Evolutionary conservation across 2,888 invertebrate genomes (phyloP).

Genomic region (Zaprionus lineosus): DNA sequence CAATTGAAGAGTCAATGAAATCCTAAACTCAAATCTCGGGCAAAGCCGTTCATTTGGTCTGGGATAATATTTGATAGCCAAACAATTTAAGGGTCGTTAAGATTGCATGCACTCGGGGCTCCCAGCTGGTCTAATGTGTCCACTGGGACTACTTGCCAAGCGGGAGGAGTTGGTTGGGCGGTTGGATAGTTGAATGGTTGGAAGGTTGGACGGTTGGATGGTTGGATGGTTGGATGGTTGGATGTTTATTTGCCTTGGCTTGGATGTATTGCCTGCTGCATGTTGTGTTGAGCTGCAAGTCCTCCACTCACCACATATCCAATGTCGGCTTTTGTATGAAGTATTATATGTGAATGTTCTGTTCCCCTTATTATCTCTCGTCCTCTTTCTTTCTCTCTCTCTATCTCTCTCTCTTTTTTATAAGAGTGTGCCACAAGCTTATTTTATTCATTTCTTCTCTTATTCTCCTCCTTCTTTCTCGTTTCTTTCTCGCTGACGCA

Average conservation of each 20-base stretch:
- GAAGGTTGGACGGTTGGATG: neutral
- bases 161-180: too few species aligned
- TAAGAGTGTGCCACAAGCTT: too few species aligned
- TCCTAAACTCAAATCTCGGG: neutral
- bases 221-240: neutral
- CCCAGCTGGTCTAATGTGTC: conserved; percentile 3
- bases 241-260: neutral
- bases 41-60: conserved; percentile 12
- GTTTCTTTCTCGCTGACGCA: conserved; percentile 42
- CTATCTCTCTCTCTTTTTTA: conserved; percentile 18
- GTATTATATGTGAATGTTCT: neutral
- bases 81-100: neutral
- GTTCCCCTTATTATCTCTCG: conserved; percentile 1
- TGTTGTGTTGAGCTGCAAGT: conserved; percentile 30
- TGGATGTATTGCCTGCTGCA: conserved; percentile 46
- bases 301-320: conserved; percentile 27
- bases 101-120: conserved; percentile 24
- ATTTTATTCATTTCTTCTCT: too few species aligned
- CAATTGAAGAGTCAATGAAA: too few species aligned
- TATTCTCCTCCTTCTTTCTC: conserved; percentile 18
- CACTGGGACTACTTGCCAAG: neutral
- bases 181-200: neutral
- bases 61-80: conserved; percentile 1
- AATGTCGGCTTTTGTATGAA: conserved; percentile 20
- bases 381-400: conserved; percentile 43